Evolutionary conservation across 2,113 vertebrate genomes (phyloP), one percentile per base, ranked within the genome.

Genomic region (Sorex araneus): DNA sequence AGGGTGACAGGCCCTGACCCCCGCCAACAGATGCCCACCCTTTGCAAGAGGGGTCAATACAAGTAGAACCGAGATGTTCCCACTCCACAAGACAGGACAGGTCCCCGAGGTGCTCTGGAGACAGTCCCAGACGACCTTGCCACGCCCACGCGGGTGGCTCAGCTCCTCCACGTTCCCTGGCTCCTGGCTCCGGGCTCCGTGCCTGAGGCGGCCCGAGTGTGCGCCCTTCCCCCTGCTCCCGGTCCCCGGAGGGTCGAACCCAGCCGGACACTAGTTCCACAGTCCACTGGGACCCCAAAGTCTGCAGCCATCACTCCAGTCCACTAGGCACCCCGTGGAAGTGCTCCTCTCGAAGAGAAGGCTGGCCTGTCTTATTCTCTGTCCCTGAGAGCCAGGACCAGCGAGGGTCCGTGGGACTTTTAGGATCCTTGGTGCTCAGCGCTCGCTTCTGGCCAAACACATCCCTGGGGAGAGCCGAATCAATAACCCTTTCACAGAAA

Each of bases 401-500:
- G 84, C 6, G 36, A 27, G 40, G 43, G 73, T 83, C 73, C 91
- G 34, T 67, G 28, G 57, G 70, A 83, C 79, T 93, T 86, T 90
- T 18, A 92, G 91, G 83, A 90, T 92, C 79, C 54, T 74, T 84
- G 63, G 89, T 94, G 74, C 93, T 95, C 86, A 96, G 92, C 91
- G 75, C 54, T 66, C 92, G 83, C 76, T 92, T 96, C 71, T 91
- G 84, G 89, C 91, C 91, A 95, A 96, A 95, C 45, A 60, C 25
- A 32, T 94, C 95, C 93, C 92, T 71, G 80, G 64, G 34, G 92
- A 74, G 87, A 87, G 67, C 19, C 87, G 57, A 94, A 94, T 96
- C 88, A 95, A 94, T 94, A 94, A 93, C 94, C 89, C 80, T 94
- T 85, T 93, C 84, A 94, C 80, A 91, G 91, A 96, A 92, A 96